A percentile compares a stretch with the other conserved stretches of the same genome.
phyloP scores from a whole-genome alignment of 2,888 invertebrate genomes.

The Timema podura region DNA sequence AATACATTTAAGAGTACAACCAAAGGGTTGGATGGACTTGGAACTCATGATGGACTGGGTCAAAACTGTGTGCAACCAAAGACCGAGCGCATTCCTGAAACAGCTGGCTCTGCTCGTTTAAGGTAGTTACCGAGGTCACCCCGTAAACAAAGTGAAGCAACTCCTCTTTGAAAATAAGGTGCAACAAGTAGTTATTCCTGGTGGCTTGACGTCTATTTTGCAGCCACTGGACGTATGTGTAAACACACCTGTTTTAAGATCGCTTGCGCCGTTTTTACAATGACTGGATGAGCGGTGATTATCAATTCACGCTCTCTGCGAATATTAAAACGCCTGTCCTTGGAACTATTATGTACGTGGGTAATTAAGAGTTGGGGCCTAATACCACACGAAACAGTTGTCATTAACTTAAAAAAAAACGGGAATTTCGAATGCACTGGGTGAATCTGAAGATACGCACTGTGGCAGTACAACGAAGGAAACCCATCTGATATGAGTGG shows the following conservation, averaged over 20 bases:
- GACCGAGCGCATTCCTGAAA: not conserved
- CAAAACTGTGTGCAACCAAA: not conserved
- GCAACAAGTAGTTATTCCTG: not conserved
- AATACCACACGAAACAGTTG: no score
- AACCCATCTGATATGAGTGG: no score
- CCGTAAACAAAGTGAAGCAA: not conserved
- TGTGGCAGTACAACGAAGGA: no score
- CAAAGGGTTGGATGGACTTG: conserved; percentile 5
- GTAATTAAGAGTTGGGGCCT: no score
- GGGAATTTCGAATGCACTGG: no score
- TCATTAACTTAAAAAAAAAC: no score
- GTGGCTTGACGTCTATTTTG: conserved; percentile 1
- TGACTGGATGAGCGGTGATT: not conserved
- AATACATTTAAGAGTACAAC: not conserved
- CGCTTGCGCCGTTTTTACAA: not conserved
- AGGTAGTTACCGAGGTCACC: conserved; percentile 4
- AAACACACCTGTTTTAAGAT: not conserved
- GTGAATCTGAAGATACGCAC: no score
- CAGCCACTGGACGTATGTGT: not conserved
- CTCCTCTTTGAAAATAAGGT: not conserved
- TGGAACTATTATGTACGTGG: no score
- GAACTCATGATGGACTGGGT: not conserved
- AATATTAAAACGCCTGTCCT: no score
- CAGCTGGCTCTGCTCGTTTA: not conserved
- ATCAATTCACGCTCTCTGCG: no score